Base-by-base conservation (phyloP, 2,113 vertebrate genomes). In the Cacatua alba region DNA sequence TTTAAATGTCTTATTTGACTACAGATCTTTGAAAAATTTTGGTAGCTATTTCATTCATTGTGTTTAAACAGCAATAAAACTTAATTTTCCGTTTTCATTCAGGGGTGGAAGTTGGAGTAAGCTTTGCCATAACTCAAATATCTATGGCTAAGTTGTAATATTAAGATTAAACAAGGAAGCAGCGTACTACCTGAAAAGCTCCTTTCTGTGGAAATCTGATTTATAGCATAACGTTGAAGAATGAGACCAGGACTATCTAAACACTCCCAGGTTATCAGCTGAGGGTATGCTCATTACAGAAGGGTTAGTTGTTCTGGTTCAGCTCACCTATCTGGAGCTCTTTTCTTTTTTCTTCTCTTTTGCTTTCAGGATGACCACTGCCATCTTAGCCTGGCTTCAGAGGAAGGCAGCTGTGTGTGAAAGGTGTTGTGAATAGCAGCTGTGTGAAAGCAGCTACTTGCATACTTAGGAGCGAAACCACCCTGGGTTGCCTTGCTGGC, bases 401-500 rank as follows among this genome's bases (percentile, higher is more conserved):
- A 90, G 37, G 16, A 74, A 18, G 5, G 3, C 23, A 75, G 20
- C 31, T 57, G 13, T 1, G 2, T 39, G 64, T 37, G 33, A 8
- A 29, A 31, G 24, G 20, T n/a, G 55, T 13, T 57, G 31, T 9
- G 55, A 57, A n/a, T n/a, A n/a, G 31, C 55, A n/a, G 12, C 55
- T 1, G 2, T 35, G 68, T 33, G 26, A 7, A 33, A 33, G 23
- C 4, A 28, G 37, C n/a, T 65, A 12, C 59, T 87, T 71, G 62
- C 48, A n/a, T 10, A 39, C 10, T 29, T 37, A 31, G 2, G 4
- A 55, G 52, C 21, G 17, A 46, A 85, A 37, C 9, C 6, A 6
- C 3, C 29, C 52, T 46, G 52, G 0, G 0, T 35, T 7, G 3
- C 44, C 35, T 53, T 4, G 4, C n/a, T 3, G 2, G 35, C 16